Conservation (phyloP, 1,140 invertebrate genomes). For the Aphidius ervi region DNA sequence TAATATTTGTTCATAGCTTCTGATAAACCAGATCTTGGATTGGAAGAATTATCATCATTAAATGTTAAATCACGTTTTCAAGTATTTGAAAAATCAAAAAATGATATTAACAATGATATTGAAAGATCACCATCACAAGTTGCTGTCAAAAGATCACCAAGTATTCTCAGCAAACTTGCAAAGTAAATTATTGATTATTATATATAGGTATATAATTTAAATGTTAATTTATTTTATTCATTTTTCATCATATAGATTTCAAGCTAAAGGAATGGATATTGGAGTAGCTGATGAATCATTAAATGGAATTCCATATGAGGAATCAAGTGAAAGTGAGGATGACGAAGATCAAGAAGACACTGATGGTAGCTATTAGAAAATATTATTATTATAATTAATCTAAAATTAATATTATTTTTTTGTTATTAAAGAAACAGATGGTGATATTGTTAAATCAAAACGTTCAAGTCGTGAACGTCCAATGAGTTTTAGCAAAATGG, state of each 20-base stretch:
- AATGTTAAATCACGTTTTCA: slow-evolving; percentile 85
- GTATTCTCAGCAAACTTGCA: slow-evolving; percentile 74
- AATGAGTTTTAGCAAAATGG: slow-evolving; percentile 78
- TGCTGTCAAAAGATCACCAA: slow-evolving; percentile 68
- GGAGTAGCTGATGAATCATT: slow-evolving; percentile 70
- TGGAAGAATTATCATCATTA: slow-evolving; percentile 75
- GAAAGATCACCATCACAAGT: slow-evolving; percentile 61
- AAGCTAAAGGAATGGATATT: slow-evolving; percentile 76
- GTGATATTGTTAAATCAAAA: slow-evolving; percentile 56
- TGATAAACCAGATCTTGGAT: slow-evolving; percentile 82
- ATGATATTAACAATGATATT: slow-evolving; percentile 51
- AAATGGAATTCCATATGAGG: slow-evolving; percentile 65
- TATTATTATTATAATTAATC: slow-evolving; percentile 5
- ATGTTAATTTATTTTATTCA: not conserved
- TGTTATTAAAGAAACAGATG: slow-evolving; percentile 40
- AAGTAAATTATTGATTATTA: slow-evolving; percentile 57
- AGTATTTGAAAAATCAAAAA: slow-evolving; percentile 68
- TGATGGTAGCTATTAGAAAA: slow-evolving; percentile 34
- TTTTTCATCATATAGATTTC: slow-evolving; percentile 57
- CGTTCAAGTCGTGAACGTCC: slow-evolving; percentile 63
- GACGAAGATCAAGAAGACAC: slow-evolving; percentile 57
- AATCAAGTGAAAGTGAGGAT: slow-evolving; percentile 62
- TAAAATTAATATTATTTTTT: not conserved
- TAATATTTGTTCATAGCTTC: slow-evolving; percentile 61
- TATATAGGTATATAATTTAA: not conserved